Conservation (phyloP, 1,140 invertebrate species). For the Drosophila erecta region DNA sequence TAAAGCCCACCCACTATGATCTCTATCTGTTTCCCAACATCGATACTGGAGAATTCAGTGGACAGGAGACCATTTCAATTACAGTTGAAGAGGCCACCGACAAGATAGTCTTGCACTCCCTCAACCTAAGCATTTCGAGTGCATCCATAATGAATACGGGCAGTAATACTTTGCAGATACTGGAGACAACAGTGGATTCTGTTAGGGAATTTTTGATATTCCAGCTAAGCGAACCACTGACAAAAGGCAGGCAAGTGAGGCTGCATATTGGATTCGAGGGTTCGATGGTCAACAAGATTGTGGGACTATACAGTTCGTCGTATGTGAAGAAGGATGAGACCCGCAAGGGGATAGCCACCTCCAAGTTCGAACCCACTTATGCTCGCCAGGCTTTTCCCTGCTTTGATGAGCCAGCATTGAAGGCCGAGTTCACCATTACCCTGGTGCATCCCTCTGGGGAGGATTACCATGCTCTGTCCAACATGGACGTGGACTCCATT, state of each 20-base stretch:
- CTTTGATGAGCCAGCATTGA: constrained; percentile 97
- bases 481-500: constrained; percentile 87
- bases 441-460: constrained; percentile 88
- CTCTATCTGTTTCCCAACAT: constrained; percentile 91
- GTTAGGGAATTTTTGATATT: constrained; percentile 70
- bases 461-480: constrained; percentile 91
- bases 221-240: constrained; percentile 48
- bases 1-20: constrained; percentile 91
- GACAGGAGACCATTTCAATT: constrained; percentile 89
- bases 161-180: constrained; percentile 21
- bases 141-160: constrained; percentile 19
- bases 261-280: constrained; percentile 84
- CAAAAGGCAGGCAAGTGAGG: neutral
- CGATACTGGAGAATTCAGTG: constrained; percentile 88
- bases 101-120: constrained; percentile 90
- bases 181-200: constrained; percentile 42
- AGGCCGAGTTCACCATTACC: constrained; percentile 93
- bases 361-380: constrained; percentile 97
- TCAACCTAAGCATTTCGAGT: constrained; percentile 73
- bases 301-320: constrained; percentile 85
- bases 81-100: constrained; percentile 86
- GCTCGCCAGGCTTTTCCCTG: constrained; percentile 97
- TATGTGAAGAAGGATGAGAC: constrained; percentile 78
- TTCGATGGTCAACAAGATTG: constrained; percentile 84
- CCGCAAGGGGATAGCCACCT: constrained; percentile 90